A percentile compares a stretch with the other conserved stretches of the same genome.
Evolutionary conservation across 2,888 invertebrate genomes (phyloP).

Genomic region (Lepetodrilus schrolli): DNA sequence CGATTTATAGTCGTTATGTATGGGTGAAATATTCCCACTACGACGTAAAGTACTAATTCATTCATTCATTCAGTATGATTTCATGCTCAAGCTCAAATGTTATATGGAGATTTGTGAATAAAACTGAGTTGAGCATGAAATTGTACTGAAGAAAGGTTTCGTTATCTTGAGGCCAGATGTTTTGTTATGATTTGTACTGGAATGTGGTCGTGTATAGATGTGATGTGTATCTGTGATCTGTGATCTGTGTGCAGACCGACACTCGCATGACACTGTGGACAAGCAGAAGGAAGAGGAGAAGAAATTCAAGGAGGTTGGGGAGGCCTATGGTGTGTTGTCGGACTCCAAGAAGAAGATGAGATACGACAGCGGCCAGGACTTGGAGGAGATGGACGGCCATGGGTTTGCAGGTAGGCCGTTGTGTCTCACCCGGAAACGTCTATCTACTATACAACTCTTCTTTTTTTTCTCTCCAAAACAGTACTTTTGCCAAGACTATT

Average conservation of each 20-base stretch:
- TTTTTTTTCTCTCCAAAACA: not conserved
- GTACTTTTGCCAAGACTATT: not conserved
- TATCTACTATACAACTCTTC: not conserved
- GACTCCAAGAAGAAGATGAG: slow-evolving; percentile 91
- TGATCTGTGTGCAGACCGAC: slow-evolving; percentile 82
- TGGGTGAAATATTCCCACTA: no score
- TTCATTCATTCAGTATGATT: no score
- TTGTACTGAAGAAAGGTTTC: no score
- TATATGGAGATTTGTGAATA: no score
- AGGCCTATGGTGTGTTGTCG: slow-evolving; percentile 93
- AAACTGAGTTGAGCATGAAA: no score
- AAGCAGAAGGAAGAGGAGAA: slow-evolving; percentile 93
- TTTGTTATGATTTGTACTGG: not conserved
- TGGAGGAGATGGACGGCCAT: slow-evolving; percentile 81
- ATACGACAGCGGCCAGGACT: slow-evolving; percentile 92
- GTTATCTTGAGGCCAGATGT: not conserved
- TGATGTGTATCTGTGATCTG: no score
- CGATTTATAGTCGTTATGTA: no score
- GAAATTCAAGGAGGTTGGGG: slow-evolving; percentile 96
- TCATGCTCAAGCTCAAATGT: no score
- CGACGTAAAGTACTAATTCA: no score
- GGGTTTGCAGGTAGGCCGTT: slow-evolving; percentile 54
- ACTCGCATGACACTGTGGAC: slow-evolving; percentile 88
- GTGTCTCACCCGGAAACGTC: not conserved
- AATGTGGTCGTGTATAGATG: no score